These are phyloP conservation scores for Drosophila tani DNA, from an alignment of 1,140 invertebrate genomes.

Conservation along the genomic window DNA sequence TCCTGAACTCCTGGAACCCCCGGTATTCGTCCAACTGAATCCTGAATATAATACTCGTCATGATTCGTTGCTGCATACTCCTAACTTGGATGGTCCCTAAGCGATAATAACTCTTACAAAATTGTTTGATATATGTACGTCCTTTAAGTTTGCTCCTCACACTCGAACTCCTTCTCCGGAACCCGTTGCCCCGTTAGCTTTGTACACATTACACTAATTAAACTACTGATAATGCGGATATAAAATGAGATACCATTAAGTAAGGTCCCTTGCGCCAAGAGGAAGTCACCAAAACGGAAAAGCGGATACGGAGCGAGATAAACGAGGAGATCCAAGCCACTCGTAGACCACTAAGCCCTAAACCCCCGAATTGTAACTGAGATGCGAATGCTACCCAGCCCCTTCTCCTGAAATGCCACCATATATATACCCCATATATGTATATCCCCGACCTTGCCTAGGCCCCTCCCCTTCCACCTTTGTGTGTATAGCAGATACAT, in stretches of 20 bases:
- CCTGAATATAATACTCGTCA: slow-evolving; percentile 32
- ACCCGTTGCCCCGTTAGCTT: slow-evolving; percentile 62
- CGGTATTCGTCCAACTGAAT: slow-evolving; percentile 20
- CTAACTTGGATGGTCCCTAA: slow-evolving; percentile 41
- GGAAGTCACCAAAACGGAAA: slow-evolving; percentile 60
- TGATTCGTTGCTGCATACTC: slow-evolving; percentile 34
- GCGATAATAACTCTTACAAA: slow-evolving; percentile 55
- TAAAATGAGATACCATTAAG: slow-evolving; percentile 58
- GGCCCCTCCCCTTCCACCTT: not conserved
- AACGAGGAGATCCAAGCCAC: slow-evolving; percentile 55
- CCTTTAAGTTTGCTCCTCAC: slow-evolving; percentile 19
- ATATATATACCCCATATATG: slow-evolving; percentile 8
- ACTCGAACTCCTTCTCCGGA: slow-evolving; percentile 21
- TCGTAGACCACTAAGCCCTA: slow-evolving; percentile 65
- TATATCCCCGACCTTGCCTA: slow-evolving; percentile 20
- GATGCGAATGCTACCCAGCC: not conserved
- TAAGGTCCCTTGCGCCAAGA: slow-evolving; percentile 45
- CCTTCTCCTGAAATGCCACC: not conserved
- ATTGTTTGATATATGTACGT: slow-evolving; percentile 47
- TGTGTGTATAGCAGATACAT: slow-evolving; percentile 46
- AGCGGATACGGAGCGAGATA: slow-evolving; percentile 19
- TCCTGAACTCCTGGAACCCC: not conserved
- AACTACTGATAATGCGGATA: slow-evolving; percentile 60
- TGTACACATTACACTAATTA: slow-evolving; percentile 73
- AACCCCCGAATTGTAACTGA: slow-evolving; percentile 19